phyloP scores from a whole-genome alignment of 1,140 invertebrate genomes.

The Leptoteleia sp. region DNA sequence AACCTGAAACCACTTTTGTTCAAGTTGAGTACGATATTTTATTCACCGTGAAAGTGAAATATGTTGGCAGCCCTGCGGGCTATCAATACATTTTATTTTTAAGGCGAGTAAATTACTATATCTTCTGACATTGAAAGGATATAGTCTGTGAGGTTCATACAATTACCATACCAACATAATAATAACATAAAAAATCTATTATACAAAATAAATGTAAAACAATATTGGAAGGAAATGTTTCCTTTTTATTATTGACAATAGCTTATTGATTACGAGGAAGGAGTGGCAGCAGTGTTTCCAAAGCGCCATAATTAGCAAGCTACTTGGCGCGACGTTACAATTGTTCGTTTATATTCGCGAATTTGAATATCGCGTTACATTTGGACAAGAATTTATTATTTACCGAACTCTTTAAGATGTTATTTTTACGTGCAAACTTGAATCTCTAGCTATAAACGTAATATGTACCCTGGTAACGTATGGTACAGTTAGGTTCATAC shows the following conservation, averaged over 20 bases:
- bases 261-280: not conserved
- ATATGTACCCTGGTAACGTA: conserved; percentile 48
- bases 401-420: conserved; percentile 24
- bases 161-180: no score
- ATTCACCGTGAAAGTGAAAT: no score
- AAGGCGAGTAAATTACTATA: no score
- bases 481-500: conserved; percentile 55
- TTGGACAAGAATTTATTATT: conserved; percentile 22
- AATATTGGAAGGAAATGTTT: no score
- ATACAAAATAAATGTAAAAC: no score
- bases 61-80: no score
- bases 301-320: not conserved
- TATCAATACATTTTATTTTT: no score
- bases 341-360: not conserved
- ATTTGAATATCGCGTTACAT: not conserved
- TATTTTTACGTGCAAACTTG: conserved; percentile 40
- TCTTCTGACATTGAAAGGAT: no score
- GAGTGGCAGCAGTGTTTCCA: not conserved
- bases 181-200: no score
- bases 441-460: conserved; percentile 47
- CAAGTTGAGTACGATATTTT: no score
- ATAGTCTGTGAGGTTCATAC: no score
- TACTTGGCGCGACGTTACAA: not conserved
- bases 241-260: not conserved
- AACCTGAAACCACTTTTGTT: no score